Conservation (phyloP, 2,888 invertebrate species). For the Julus scanicus region DNA sequence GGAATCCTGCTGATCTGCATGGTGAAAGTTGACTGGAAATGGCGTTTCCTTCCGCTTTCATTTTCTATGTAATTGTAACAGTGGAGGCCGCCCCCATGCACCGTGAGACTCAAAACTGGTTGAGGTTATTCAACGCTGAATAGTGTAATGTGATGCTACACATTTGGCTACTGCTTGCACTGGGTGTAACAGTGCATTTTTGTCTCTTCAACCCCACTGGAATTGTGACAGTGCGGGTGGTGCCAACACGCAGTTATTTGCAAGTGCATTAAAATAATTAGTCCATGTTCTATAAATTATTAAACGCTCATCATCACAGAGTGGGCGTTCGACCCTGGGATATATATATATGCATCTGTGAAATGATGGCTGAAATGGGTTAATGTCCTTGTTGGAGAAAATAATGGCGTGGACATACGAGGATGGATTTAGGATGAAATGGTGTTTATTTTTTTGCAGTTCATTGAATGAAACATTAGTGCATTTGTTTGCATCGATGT, state of each 20-base stretch:
- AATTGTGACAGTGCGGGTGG: slow-evolving; percentile 39
- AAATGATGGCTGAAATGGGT: not conserved
- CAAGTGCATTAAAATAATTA: slow-evolving; percentile 10
- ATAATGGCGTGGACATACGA: not conserved
- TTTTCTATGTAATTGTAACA: not conserved
- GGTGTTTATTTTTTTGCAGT: not conserved
- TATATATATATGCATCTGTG: not conserved
- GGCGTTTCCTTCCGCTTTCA: slow-evolving; percentile 42
- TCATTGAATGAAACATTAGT: not conserved
- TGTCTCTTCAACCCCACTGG: not conserved
- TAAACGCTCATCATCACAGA: not conserved
- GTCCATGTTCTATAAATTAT: slow-evolving; percentile 15
- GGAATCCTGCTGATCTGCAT: slow-evolving; percentile 31
- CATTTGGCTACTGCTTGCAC: not conserved
- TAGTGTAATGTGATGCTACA: not conserved
- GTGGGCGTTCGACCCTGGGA: slow-evolving; percentile 31
- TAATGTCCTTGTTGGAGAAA: not conserved
- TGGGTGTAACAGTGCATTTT: not conserved
- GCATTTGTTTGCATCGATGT: not conserved
- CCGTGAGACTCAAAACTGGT: not conserved
- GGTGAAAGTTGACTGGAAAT: slow-evolving; percentile 25
- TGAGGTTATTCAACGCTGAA: slow-evolving; percentile 14
- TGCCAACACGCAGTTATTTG: not conserved
- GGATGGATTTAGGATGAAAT: not conserved
- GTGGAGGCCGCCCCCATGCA: slow-evolving; percentile 44